Conservation (phyloP, 2,888 invertebrate genomes). For the Hypercompe scribonia region DNA sequence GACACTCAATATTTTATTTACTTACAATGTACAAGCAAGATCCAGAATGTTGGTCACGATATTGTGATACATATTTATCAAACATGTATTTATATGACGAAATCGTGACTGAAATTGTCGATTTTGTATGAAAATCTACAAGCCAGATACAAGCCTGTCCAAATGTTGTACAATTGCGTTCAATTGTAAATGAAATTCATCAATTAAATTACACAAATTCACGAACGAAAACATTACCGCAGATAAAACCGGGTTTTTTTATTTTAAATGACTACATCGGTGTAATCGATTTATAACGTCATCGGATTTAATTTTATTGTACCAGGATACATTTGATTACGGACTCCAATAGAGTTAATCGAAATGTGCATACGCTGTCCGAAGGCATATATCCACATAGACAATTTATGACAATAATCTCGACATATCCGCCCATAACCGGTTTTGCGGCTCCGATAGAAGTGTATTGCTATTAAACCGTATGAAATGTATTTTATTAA, state of each 20-base stretch:
- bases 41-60: background rate
- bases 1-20: background rate
- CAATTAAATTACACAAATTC: constrained; percentile 1
- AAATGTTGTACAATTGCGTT: background rate
- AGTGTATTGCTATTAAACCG: constrained; percentile 69
- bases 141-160: background rate
- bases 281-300: constrained; percentile 56
- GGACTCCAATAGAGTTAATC: constrained; percentile 67
- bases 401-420: constrained; percentile 82
- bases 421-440: constrained; percentile 67
- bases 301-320: constrained; percentile 67
- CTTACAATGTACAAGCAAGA: background rate
- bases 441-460: constrained; percentile 69
- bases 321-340: constrained; percentile 67
- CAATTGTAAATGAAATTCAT: constrained; percentile 4
- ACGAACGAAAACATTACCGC: constrained; percentile 20
- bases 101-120: background rate
- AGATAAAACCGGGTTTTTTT: constrained; percentile 28
- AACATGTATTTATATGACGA: background rate
- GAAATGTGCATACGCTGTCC: constrained; percentile 66
- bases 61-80: background rate
- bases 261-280: constrained; percentile 54
- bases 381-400: constrained; percentile 55
- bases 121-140: constrained; percentile 24
- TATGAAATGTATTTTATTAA: constrained; percentile 67